Evolutionary conservation across 2,888 invertebrate genomes (phyloP), one percentile per base, ranked within the genome.

Genomic region (Diadegma fenestrale): DNA sequence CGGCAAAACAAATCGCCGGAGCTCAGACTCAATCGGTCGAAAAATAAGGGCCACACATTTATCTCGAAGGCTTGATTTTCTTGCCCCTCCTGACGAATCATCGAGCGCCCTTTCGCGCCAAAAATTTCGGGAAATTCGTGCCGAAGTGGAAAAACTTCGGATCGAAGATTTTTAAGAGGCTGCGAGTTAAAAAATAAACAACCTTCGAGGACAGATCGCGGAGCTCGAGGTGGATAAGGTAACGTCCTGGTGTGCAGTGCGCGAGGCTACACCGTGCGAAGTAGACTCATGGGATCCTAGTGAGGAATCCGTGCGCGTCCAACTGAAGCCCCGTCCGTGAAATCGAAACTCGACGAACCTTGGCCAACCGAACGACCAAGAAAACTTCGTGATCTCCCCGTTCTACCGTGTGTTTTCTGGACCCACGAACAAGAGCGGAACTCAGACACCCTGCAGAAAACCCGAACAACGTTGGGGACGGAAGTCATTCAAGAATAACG

Each of bases 191-290:
- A 54, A 78, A 77, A 75, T 71, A 68, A 69, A 72, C 41, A 73
- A 54, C 68, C 68, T 58, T 51, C 64, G 14, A 26, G 63, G 73
- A 64, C 54, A 68, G 64, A 73, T 66, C 81, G 63, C 33, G 68
- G 68, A 10, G 61, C 45, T 54, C 10, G 45, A 75, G 80, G 80
- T 66, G 77, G 84, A 87, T 86, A 87, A 87, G 87, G n/a, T 17
- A 88, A 84, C 86, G 85, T 87, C 82, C 84, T 73, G 81, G 87
- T 84, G 90, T 89, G 90, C 85, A 87, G 90, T 90, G 90, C 84
- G 89, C 72, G 82, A 73, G 64, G 73, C 73, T 89, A 88, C n/a
- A n/a, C 86, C 87, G 88, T 90, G 89, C 86, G 85, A 89, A 90
- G 83, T 87, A 89, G 90, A 90, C 89, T 89, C 88, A 54, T 84